Evolutionary conservation across 1,140 invertebrate genomes (phyloP).

Genomic region (Penaeus japonicus): DNA sequence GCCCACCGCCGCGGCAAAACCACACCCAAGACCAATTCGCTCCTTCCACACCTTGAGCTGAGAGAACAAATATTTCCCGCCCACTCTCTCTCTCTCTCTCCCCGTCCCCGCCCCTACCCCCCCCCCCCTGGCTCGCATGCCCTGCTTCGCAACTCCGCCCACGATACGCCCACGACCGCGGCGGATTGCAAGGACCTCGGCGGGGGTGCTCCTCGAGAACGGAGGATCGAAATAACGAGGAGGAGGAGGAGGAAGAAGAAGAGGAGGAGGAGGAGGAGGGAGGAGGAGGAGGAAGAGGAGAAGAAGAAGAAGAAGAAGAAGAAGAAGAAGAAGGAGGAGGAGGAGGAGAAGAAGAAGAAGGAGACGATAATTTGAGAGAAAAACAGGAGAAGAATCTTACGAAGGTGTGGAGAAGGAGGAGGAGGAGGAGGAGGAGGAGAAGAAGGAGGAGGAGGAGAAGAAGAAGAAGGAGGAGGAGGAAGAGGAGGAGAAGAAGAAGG

Average conservation of each 20-base stretch:
- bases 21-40: too few relatives aligned
- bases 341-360: neutral
- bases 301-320: neutral
- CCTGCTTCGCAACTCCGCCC: too few relatives aligned
- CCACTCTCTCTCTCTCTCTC: too few relatives aligned
- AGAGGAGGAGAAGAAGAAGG: neutral
- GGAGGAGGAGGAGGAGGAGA: neutral
- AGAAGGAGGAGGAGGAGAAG: neutral
- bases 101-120: too few relatives aligned
- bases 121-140: too few relatives aligned
- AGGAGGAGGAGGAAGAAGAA: neutral
- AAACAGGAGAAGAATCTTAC: neutral
- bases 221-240: neutral
- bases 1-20: too few relatives aligned
- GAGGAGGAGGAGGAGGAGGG: neutral
- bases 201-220: neutral
- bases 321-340: neutral
- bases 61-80: too few relatives aligned
- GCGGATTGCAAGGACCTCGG: neutral
- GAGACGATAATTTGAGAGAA: neutral
- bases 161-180: too few relatives aligned
- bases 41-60: too few relatives aligned
- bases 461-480: neutral
- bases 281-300: neutral
- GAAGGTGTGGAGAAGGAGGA: neutral